These are phyloP conservation scores for Schrankia costaestrigalis DNA, from an alignment of 2,888 invertebrate species.

Conservation along the genomic window DNA sequence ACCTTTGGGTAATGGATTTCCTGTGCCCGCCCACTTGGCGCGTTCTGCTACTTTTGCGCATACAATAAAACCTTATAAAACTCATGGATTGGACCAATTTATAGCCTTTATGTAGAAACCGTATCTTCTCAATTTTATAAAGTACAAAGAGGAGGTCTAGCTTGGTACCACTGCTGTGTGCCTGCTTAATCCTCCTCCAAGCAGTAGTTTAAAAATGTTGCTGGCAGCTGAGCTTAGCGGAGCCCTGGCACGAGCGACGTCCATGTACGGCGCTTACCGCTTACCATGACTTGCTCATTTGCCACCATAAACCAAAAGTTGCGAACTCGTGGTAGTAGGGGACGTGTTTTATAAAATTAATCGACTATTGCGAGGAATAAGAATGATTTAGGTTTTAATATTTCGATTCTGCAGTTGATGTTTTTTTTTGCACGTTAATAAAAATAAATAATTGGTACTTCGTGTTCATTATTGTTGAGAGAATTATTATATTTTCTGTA, in stretches of 20 bases:
- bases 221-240: too few relatives aligned
- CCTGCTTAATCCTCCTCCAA: too few relatives aligned
- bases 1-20: neutral
- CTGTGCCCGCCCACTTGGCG: slow-evolving; percentile 40
- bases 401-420: slow-evolving; percentile 22
- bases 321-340: slow-evolving; percentile 22
- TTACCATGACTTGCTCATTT: too few relatives aligned
- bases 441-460: slow-evolving; percentile 36
- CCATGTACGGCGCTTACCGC: too few relatives aligned
- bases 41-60: slow-evolving; percentile 49
- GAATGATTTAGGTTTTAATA: slow-evolving; percentile 55
- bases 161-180: too few relatives aligned
- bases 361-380: slow-evolving; percentile 31
- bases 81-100: slow-evolving; percentile 41
- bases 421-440: slow-evolving; percentile 27
- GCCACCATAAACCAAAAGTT: too few relatives aligned
- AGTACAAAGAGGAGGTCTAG: too few relatives aligned
- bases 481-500: slow-evolving; percentile 25
- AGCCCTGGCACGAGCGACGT: too few relatives aligned
- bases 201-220: too few relatives aligned
- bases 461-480: slow-evolving; percentile 26
- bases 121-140: too few relatives aligned
- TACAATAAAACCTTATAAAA: slow-evolving; percentile 40
- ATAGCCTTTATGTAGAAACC: slow-evolving; percentile 26
- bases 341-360: slow-evolving; percentile 36